phyloP scores from a whole-genome alignment of 2,797 vertebrate species.

The Perodicticus potto region DNA sequence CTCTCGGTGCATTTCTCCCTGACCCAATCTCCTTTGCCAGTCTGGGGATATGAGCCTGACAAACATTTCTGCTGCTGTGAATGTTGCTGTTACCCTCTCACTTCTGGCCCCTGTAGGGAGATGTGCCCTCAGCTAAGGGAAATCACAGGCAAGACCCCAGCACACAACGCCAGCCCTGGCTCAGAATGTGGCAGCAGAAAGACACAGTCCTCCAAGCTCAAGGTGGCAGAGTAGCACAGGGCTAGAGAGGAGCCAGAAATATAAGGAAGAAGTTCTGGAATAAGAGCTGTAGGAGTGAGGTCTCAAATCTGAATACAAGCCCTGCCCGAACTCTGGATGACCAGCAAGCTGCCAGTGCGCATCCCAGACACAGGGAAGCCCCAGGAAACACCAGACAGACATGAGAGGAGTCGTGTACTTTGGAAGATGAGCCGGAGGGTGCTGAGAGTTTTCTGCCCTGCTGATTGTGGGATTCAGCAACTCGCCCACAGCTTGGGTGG shows the following conservation, averaged over 20 bases:
- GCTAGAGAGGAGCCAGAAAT: background rate
- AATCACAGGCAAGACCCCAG: background rate
- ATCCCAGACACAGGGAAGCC: background rate
- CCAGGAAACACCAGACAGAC: background rate
- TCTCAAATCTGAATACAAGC: background rate
- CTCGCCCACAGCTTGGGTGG: accelerated
- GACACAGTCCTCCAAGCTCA: background rate
- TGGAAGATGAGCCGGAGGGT: background rate
- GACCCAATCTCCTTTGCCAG: background rate
- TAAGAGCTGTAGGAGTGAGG: background rate
- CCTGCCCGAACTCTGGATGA: background rate
- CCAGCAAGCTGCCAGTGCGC: accelerated
- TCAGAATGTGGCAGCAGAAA: background rate
- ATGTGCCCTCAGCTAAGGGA: background rate
- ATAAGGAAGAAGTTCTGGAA: background rate
- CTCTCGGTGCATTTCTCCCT: no score
- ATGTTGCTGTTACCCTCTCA: background rate
- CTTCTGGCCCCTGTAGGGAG: background rate
- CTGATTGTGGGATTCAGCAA: no score
- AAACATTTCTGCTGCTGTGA: background rate
- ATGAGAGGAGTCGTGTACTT: background rate
- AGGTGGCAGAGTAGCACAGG: background rate
- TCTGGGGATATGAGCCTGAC: no score
- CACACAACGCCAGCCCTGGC: background rate
- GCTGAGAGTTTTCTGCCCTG: background rate